Conservation (phyloP, 2,113 vertebrate species). For the Corythoichthys intestinalis region DNA sequence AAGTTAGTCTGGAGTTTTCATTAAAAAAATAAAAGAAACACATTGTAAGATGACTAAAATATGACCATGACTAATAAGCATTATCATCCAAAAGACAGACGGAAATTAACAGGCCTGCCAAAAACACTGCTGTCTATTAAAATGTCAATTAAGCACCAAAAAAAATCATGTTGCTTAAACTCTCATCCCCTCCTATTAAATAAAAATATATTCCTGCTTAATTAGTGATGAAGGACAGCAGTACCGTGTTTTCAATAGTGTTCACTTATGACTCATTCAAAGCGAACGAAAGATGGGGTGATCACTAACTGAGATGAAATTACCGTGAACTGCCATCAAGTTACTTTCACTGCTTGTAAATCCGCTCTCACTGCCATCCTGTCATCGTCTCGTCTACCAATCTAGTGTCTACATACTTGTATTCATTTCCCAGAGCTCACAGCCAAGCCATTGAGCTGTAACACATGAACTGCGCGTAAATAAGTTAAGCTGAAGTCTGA, state of each 20-base stretch:
- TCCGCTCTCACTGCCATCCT: not conserved
- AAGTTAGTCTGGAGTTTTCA: too few species aligned
- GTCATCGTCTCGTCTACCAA: conserved; percentile 8
- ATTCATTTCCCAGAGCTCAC: conserved; percentile 49
- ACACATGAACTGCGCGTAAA: conserved; percentile 50
- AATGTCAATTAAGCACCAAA: not conserved
- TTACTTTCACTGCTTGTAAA: not conserved
- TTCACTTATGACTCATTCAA: conserved; percentile 10
- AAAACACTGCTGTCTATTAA: not conserved
- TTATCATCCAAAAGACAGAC: too few species aligned
- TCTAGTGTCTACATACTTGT: conserved; percentile 20
- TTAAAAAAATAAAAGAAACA: too few species aligned
- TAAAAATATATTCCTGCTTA: conserved; percentile 3
- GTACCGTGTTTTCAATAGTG: conserved; percentile 12
- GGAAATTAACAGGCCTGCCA: not conserved
- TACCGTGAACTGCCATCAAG: not conserved
- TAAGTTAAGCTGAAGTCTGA: conserved; percentile 45
- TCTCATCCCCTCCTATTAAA: too few species aligned
- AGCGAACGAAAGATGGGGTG: conserved; percentile 9
- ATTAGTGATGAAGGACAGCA: conserved; percentile 29
- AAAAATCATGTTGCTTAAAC: not conserved
- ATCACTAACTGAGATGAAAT: conserved; percentile 10
- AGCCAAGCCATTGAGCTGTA: conserved; percentile 56
- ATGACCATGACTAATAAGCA: too few species aligned
- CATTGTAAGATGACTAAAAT: too few species aligned